Percentiles rank a stretch among this genome's conserved stretches.
These are phyloP conservation scores for Myotis davidii DNA, from an alignment of 2,113 vertebrate genomes.

Conservation along the genomic window DNA sequence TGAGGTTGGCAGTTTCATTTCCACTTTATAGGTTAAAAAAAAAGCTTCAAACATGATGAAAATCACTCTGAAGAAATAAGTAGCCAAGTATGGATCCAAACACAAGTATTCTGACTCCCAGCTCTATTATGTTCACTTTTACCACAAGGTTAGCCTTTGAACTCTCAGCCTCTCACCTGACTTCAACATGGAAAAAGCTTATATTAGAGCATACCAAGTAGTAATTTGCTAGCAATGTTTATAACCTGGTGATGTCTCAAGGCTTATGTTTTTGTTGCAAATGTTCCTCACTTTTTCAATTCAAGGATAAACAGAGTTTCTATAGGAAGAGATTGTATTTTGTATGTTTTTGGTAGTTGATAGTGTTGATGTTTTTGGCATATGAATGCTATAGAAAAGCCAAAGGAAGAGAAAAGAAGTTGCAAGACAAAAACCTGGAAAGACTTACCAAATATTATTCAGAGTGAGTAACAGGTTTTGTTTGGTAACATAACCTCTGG, in stretches of 20 bases:
- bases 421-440: constrained; percentile 40
- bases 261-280: constrained; percentile 4
- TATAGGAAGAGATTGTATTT: neutral
- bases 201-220: neutral
- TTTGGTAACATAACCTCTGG: neutral
- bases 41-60: neutral
- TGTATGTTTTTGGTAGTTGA: neutral
- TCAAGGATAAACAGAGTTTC: neutral
- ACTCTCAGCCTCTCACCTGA: constrained; percentile 17
- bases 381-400: constrained; percentile 6
- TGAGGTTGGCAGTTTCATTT: neutral
- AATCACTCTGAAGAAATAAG: neutral
- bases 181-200: neutral
- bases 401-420: constrained; percentile 2
- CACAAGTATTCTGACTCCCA: neutral
- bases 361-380: neutral
- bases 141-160: neutral
- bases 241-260: neutral
- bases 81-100: neutral
- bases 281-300: neutral
- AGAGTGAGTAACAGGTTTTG: neutral
- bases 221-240: neutral
- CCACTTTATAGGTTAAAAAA: neutral
- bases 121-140: neutral
- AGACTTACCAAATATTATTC: neutral